phyloP scores from a whole-genome alignment of 2,888 invertebrate species.

The Diabrotica balteata region DNA sequence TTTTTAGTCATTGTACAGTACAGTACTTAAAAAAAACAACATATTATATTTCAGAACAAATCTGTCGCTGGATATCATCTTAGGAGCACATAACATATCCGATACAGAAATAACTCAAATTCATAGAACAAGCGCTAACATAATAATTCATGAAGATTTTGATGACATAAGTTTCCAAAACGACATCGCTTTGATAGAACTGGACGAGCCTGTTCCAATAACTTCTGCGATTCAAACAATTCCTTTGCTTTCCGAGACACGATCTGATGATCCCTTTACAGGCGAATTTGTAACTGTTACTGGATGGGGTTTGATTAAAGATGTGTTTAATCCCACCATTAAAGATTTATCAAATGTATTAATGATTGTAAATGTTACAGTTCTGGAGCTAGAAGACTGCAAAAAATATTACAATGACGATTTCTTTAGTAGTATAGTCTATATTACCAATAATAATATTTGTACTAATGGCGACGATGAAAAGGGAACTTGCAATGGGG shows the following conservation, averaged over 20 bases:
- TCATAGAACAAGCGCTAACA: slow-evolving; percentile 24
- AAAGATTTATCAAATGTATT: slow-evolving; percentile 42
- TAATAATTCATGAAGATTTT: slow-evolving; percentile 43
- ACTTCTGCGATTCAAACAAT: slow-evolving; percentile 38
- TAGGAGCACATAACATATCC: slow-evolving; percentile 47
- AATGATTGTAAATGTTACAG: slow-evolving; percentile 38
- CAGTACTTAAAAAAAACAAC: no score
- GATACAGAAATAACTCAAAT: slow-evolving; percentile 37
- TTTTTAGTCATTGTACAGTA: no score
- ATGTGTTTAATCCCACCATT: slow-evolving; percentile 35
- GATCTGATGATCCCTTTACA: slow-evolving; percentile 30
- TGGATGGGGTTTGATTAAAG: slow-evolving; percentile 47
- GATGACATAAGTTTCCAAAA: slow-evolving; percentile 34
- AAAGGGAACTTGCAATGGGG: slow-evolving; percentile 45
- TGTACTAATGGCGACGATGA: slow-evolving; percentile 45
- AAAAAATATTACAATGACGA: slow-evolving; percentile 41
- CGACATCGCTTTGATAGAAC: slow-evolving; percentile 45
- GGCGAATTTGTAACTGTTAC: slow-evolving; percentile 32
- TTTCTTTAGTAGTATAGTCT: slow-evolving; percentile 29
- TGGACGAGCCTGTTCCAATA: slow-evolving; percentile 35
- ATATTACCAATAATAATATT: slow-evolving; percentile 41
- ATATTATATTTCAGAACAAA: no score
- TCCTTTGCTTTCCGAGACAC: slow-evolving; percentile 39
- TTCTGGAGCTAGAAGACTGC: slow-evolving; percentile 39
- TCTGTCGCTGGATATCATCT: slow-evolving; percentile 37